These are phyloP conservation scores for Drosophila fuyamai DNA, from an alignment of 1,140 invertebrate genomes.

Conservation along the genomic window DNA sequence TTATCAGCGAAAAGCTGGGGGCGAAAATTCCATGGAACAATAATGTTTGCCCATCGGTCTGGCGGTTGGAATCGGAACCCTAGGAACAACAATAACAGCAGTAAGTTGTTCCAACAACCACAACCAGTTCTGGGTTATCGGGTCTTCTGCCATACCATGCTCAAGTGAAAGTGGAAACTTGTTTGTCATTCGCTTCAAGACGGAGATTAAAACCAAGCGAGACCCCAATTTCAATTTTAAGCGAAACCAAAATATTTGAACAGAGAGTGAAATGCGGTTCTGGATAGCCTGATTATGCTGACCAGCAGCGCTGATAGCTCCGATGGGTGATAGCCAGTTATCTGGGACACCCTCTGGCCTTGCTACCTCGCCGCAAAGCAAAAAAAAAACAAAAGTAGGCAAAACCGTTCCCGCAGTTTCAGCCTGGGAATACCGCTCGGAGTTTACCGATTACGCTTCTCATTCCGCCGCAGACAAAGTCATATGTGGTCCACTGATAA, in stretches of 20 bases:
- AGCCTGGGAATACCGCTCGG: conserved; percentile 59
- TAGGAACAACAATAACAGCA: conserved; percentile 5
- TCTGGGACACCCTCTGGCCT: conserved; percentile 18
- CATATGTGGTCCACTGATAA: conserved; percentile 18
- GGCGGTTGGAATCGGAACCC: conserved; percentile 4
- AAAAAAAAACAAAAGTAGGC: conserved; percentile 1
- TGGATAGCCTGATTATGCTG: conserved; percentile 12
- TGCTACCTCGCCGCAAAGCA: conserved; percentile 9
- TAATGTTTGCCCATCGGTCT: conserved; percentile 23
- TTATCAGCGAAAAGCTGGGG: conserved; percentile 17
- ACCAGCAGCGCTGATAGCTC: conserved; percentile 10
- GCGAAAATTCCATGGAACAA: conserved; percentile 24
- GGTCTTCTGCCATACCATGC: conserved; percentile 12
- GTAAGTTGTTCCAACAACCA: conserved; percentile 33
- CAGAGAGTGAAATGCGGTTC: conserved; percentile 7
- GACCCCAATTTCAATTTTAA: conserved; percentile 13
- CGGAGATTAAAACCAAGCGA: conserved; percentile 27
- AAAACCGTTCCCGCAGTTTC: conserved; percentile 26
- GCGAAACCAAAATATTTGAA: conserved; percentile 42
- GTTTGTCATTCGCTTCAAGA: conserved; percentile 30
- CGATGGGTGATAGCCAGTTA: conserved; percentile 8
- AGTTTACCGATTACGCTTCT: background rate
- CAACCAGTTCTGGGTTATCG: conserved; percentile 43
- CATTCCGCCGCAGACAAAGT: conserved; percentile 8
- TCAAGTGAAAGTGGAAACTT: conserved; percentile 41